Evolutionary conservation across 2,797 vertebrate species (phyloP).

Genomic region (Momotus momota): DNA sequence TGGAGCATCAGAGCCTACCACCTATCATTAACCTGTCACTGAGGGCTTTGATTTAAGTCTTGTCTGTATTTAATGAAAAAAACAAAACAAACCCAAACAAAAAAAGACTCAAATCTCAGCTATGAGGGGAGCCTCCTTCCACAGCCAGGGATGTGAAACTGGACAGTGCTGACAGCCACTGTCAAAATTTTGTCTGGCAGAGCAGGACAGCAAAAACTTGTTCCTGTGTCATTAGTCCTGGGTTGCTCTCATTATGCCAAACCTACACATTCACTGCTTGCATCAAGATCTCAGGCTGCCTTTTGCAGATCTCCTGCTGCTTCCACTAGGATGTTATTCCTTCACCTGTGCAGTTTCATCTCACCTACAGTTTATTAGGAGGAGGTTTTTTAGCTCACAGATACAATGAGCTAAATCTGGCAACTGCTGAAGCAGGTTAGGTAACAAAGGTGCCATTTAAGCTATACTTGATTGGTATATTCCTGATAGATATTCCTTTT

Average conservation of each 20-base stretch:
- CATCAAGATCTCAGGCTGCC: neutral
- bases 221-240: neutral
- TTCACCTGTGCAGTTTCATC: neutral
- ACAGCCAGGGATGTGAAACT: neutral
- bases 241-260: neutral
- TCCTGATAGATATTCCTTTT: neutral
- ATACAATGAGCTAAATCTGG: neutral
- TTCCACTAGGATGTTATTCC: neutral
- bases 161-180: neutral
- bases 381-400: neutral
- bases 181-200: neutral
- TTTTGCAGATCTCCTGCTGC: neutral
- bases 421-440: neutral
- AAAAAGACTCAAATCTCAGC: neutral
- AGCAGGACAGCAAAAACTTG: neutral
- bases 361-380: neutral
- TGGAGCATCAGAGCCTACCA: slow-evolving; percentile 21
- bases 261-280: neutral
- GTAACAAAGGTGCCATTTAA: neutral
- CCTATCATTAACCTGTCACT: slow-evolving; percentile 39
- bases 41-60: neutral
- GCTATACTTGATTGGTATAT: neutral
- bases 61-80: neutral
- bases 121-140: neutral
- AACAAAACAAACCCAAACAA: neutral